Evolutionary conservation across 2,797 vertebrate genomes (phyloP).

Genomic region (Squalus acanthias): DNA sequence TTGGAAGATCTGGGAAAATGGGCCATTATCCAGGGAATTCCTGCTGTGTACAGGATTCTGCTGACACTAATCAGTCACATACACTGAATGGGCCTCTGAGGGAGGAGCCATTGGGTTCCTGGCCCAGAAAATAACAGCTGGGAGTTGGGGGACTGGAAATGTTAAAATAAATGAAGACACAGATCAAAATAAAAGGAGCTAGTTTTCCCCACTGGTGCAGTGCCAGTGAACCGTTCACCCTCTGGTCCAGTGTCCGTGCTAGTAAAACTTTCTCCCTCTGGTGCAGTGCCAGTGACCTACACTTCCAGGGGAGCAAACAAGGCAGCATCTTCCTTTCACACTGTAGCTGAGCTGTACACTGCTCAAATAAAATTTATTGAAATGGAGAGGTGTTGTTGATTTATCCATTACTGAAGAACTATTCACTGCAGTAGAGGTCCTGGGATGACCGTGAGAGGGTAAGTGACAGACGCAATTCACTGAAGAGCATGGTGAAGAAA

Average conservation of each 20-base stretch:
- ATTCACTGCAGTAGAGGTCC: neutral
- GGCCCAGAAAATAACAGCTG: neutral
- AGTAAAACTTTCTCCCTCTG: neutral
- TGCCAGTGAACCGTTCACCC: neutral
- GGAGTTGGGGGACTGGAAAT: neutral
- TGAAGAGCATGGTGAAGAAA: too few relatives aligned
- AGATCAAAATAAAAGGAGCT: neutral
- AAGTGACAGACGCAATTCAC: too few relatives aligned
- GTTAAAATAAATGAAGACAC: neutral
- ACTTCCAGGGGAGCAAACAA: neutral
- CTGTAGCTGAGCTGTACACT: neutral
- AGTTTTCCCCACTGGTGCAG: neutral
- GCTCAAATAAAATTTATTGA: constrained; percentile 5
- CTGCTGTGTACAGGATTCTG: neutral
- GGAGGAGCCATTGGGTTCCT: neutral
- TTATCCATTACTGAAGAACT: neutral
- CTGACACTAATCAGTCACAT: neutral
- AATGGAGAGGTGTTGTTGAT: neutral
- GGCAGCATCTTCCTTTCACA: neutral
- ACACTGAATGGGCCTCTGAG: neutral
- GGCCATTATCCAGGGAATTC: neutral
- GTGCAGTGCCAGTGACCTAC: neutral
- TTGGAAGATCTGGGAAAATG: neutral
- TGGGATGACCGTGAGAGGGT: neutral
- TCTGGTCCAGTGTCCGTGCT: neutral